These are phyloP conservation scores for Drosophila leonis DNA, from an alignment of 2,888 invertebrate species.

Conservation along the genomic window DNA sequence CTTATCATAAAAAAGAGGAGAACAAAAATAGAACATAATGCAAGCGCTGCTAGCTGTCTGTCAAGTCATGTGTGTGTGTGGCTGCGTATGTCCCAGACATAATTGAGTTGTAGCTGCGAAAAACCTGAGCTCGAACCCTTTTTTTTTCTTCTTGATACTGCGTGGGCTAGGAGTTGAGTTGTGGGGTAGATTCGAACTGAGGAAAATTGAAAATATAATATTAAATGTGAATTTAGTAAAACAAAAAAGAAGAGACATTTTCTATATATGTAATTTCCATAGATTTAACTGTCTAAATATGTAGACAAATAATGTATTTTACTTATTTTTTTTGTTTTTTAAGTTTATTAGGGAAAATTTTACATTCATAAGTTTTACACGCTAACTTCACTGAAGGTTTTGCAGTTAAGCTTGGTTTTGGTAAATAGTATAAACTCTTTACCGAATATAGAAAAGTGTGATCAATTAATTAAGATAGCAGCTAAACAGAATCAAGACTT, in stretches of 20 bases:
- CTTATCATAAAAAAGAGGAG: conserved; percentile 70
- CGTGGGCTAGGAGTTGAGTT: background rate
- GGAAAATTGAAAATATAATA: background rate
- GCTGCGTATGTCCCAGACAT: conserved; percentile 62
- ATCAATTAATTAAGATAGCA: too few species aligned
- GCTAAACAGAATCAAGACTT: too few species aligned
- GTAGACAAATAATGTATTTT: too few species aligned
- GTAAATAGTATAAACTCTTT: too few species aligned
- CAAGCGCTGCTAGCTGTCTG: conserved; percentile 65
- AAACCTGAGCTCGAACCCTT: conserved; percentile 47
- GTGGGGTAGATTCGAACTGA: background rate
- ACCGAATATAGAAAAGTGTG: too few species aligned
- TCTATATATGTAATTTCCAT: background rate
- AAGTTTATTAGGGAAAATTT: too few species aligned
- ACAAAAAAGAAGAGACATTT: background rate
- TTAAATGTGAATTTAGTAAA: background rate
- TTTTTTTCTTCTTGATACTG: conserved; percentile 29
- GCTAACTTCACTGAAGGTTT: too few species aligned
- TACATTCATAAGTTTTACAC: too few species aligned
- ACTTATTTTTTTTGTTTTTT: too few species aligned
- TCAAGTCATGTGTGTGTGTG: conserved; percentile 72
- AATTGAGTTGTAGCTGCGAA: conserved; percentile 73
- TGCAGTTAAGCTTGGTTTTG: too few species aligned
- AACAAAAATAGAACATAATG: conserved; percentile 58
- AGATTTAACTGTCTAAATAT: background rate